Percentiles rank a stretch among this genome's conserved stretches.
These are phyloP conservation scores for Triplophysa dalaica DNA, from an alignment of 2,113 vertebrate species.

Conservation along the genomic window DNA sequence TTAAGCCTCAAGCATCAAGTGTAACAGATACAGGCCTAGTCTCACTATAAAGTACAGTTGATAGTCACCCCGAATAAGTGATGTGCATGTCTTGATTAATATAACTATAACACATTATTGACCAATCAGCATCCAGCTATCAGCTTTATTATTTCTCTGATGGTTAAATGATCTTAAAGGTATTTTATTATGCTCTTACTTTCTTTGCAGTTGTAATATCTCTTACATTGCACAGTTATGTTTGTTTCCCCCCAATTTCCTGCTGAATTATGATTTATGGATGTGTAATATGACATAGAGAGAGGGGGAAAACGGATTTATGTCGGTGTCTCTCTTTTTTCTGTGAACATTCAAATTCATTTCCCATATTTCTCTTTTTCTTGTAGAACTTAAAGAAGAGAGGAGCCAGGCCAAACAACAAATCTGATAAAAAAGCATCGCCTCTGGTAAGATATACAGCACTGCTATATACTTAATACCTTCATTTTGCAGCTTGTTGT, in stretches of 20 bases:
- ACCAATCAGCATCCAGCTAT: too few relatives aligned
- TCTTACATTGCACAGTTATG: too few relatives aligned
- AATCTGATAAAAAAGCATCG: conserved; percentile 87
- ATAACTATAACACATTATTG: too few relatives aligned
- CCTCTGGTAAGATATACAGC: conserved; percentile 70
- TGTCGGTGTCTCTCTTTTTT: background rate
- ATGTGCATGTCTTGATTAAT: too few relatives aligned
- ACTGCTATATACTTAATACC: background rate
- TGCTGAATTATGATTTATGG: conserved; percentile 55
- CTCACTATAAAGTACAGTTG: too few relatives aligned
- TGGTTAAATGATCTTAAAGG: too few relatives aligned
- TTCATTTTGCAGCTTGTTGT: background rate
- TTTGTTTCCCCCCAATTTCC: background rate
- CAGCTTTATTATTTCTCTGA: too few relatives aligned
- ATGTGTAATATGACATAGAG: conserved; percentile 47
- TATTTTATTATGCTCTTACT: too few relatives aligned
- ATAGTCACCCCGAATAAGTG: too few relatives aligned
- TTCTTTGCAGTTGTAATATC: too few relatives aligned
- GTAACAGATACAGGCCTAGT: too few relatives aligned
- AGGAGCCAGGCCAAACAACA: conserved; percentile 83
- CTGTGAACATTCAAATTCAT: conserved; percentile 40
- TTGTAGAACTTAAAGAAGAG: conserved; percentile 92
- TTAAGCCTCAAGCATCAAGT: too few relatives aligned
- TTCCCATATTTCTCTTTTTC: conserved; percentile 30
- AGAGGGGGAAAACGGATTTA: conserved; percentile 13